These are phyloP conservation scores for Aldrovandia affinis DNA, from an alignment of 2,797 vertebrate genomes.

Conservation along the genomic window DNA sequence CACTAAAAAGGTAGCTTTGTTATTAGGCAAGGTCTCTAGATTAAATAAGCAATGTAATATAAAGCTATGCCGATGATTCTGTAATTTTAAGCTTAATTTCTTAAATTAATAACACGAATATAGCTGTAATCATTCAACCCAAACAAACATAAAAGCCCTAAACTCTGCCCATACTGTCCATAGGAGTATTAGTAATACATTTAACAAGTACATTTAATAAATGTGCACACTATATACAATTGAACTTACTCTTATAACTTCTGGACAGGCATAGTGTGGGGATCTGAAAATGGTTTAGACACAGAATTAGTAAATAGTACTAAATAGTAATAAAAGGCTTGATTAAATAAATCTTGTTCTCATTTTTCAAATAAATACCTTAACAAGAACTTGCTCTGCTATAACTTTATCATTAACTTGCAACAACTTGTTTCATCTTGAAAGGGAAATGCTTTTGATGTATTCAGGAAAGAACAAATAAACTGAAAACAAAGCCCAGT, in stretches of 20 bases:
- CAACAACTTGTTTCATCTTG: constrained; percentile 8
- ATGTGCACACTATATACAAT: neutral
- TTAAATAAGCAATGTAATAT: neutral
- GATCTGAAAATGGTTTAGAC: constrained; percentile 77
- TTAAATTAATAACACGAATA: neutral
- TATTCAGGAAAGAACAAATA: neutral
- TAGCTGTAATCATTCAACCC: neutral
- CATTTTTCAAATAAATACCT: constrained; percentile 9
- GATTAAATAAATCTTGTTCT: neutral
- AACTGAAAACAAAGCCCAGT: neutral
- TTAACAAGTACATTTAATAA: neutral
- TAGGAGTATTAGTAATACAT: neutral
- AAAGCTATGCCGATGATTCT: neutral
- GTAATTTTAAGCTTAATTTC: neutral
- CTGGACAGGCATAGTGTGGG: constrained; percentile 97
- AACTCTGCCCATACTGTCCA: neutral
- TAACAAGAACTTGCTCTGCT: neutral
- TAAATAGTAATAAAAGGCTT: neutral
- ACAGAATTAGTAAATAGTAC: constrained; percentile 1
- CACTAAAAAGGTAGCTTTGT: neutral
- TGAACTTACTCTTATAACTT: constrained; percentile 92
- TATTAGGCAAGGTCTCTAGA: neutral
- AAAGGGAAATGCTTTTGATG: too few relatives aligned
- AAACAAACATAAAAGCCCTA: neutral
- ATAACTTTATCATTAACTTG: neutral